Conservation (phyloP, 2,113 vertebrate genomes). For the Alexandromys fortis region DNA sequence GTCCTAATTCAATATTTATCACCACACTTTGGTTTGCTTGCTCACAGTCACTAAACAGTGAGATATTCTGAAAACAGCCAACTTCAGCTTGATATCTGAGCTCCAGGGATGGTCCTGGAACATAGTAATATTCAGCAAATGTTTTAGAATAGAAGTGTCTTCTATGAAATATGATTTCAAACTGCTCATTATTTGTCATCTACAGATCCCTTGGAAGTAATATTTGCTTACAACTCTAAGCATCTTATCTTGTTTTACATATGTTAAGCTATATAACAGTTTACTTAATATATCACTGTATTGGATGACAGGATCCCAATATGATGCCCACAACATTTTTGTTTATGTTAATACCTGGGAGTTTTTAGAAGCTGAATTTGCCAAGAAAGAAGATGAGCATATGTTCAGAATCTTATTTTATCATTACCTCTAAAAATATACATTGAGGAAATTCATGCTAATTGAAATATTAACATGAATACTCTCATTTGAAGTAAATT, state of each 20-base stretch:
- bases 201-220: constrained; percentile 25
- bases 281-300: constrained; percentile 1
- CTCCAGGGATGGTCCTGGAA: neutral
- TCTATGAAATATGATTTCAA: neutral
- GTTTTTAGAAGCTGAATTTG: constrained; percentile 52
- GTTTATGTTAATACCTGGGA: constrained; percentile 55
- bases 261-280: constrained; percentile 40
- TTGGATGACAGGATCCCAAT: constrained; percentile 33
- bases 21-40: neutral
- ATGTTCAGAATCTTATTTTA: constrained; percentile 49
- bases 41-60: neutral
- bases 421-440: constrained; percentile 56
- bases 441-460: constrained; percentile 39
- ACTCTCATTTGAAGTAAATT: constrained; percentile 44
- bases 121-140: neutral
- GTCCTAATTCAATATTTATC: neutral
- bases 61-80: neutral
- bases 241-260: constrained; percentile 48
- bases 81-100: constrained; percentile 6
- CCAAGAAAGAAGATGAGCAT: constrained; percentile 26
- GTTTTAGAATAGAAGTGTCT: neutral
- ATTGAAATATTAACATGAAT: constrained; percentile 51
- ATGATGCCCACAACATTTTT: constrained; percentile 9
- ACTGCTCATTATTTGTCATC: constrained; percentile 6
- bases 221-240: constrained; percentile 2